phyloP scores from a whole-genome alignment of 2,113 vertebrate species.

The Microtus oregoni region DNA sequence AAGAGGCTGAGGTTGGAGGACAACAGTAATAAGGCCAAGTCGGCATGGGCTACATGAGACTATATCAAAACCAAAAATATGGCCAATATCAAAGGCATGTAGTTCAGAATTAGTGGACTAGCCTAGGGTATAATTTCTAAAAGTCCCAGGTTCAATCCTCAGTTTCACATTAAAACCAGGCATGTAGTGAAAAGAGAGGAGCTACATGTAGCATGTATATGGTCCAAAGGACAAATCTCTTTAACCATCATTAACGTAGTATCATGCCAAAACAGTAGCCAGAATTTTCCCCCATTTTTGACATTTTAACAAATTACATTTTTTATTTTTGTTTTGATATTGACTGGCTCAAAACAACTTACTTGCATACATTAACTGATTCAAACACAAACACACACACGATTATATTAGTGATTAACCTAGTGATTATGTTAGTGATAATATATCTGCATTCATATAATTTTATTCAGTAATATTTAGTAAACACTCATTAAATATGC shows the following conservation, averaged over 20 bases:
- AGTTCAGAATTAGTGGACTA: neutral
- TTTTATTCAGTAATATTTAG: constrained; percentile 48
- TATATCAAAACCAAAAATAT: neutral
- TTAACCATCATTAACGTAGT: neutral
- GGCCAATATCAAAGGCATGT: neutral
- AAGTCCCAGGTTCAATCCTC: neutral
- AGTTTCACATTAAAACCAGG: neutral
- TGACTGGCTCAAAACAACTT: constrained; percentile 21
- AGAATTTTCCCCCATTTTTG: neutral
- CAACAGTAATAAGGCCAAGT: neutral
- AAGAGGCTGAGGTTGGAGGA: neutral
- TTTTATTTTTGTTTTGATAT: constrained; percentile 8
- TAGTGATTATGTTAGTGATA: neutral
- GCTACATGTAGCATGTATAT: neutral
- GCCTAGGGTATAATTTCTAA: neutral
- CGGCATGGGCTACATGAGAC: neutral
- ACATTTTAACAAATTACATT: neutral
- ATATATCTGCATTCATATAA: constrained; percentile 54
- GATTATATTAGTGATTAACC: neutral
- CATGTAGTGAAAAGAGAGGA: neutral
- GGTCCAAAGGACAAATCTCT: neutral
- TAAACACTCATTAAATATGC: constrained; percentile 20
- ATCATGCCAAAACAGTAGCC: neutral
- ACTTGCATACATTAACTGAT: neutral
- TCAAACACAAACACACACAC: neutral